A percentile compares a stretch with the other conserved stretches of the same genome.
Evolutionary conservation across 2,113 vertebrate species (phyloP).

Genomic region (Rhinopomastus cyanomelas): DNA sequence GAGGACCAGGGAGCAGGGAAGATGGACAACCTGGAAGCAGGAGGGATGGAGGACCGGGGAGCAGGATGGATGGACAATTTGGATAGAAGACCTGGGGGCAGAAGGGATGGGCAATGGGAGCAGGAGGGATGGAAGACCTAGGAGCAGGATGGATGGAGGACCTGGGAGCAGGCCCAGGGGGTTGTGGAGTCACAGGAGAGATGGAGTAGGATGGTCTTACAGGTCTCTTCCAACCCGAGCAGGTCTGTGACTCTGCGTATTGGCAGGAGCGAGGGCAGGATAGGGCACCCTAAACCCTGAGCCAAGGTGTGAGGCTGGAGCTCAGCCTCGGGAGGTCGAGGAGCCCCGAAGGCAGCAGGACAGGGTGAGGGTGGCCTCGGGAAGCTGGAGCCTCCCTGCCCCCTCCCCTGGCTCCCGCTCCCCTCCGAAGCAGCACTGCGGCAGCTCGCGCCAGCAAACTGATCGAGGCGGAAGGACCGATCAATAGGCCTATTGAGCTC

Average conservation of each 20-base stretch:
- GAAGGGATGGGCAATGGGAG: not conserved
- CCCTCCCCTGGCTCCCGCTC: conserved; percentile 24
- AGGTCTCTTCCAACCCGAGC: too few species aligned
- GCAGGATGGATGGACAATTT: not conserved
- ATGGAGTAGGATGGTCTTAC: too few species aligned
- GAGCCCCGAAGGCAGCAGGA: not conserved
- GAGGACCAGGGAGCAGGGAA: too few species aligned
- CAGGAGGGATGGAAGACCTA: too few species aligned
- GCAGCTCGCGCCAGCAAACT: conserved; percentile 66
- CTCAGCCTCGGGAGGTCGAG: not conserved
- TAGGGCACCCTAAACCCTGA: too few species aligned
- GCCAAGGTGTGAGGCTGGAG: fast-evolving
- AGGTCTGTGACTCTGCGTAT: too few species aligned
- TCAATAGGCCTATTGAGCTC: conserved; percentile 80
- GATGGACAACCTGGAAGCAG: not conserved
- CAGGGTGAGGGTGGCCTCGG: not conserved
- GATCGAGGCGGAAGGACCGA: conserved; percentile 63
- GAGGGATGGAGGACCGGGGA: not conserved
- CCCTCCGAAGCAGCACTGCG: conserved; percentile 61
- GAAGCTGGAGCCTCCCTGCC: conserved; percentile 28
- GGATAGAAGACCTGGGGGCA: not conserved
- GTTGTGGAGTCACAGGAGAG: too few species aligned
- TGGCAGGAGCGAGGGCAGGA: too few species aligned
- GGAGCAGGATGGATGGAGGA: not conserved
- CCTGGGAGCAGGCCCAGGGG: not conserved